Evolutionary conservation across 37 sponge, comb jelly and placozoan species (phyloP).

Genomic region (Beroe ovata): DNA sequence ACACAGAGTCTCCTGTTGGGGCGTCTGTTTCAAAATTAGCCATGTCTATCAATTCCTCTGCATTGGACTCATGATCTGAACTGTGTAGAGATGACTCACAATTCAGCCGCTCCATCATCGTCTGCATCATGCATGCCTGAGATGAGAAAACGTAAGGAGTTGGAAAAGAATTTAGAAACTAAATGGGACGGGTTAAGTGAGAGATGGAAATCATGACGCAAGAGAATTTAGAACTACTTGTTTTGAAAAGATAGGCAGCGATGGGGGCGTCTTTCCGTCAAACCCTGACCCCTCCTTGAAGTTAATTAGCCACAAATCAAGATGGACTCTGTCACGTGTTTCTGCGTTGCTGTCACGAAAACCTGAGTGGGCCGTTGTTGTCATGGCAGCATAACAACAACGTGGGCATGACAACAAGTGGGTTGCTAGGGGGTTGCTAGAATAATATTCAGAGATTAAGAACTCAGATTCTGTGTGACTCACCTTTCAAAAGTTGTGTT

Average conservation of each 20-base stretch:
- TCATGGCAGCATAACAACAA: too few species aligned
- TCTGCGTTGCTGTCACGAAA: neutral
- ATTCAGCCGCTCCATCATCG: constrained; percentile 10
- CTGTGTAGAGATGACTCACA: constrained; percentile 16
- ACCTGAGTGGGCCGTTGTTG: too few species aligned
- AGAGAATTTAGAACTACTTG: constrained; percentile 18
- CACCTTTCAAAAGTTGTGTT: constrained; percentile 25
- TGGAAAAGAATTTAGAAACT: too few species aligned
- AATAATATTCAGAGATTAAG: too few species aligned
- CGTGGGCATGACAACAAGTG: too few species aligned
- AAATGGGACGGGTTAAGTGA: too few species aligned
- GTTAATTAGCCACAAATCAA: constrained; percentile 28
- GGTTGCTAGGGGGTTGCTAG: too few species aligned
- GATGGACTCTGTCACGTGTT: neutral
- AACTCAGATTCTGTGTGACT: too few species aligned
- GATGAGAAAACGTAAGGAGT: too few species aligned
- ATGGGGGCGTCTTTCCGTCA: neutral
- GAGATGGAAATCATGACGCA: too few species aligned
- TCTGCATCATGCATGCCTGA: constrained; percentile 67
- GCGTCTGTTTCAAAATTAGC: too few species aligned
- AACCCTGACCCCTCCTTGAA: neutral
- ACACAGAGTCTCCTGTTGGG: too few species aligned
- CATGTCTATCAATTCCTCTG: neutral
- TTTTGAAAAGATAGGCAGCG: constrained; percentile 40
- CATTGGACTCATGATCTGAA: neutral